Base-by-base conservation (phyloP, 2,113 vertebrate species). In the Excalfactoria chinensis region DNA sequence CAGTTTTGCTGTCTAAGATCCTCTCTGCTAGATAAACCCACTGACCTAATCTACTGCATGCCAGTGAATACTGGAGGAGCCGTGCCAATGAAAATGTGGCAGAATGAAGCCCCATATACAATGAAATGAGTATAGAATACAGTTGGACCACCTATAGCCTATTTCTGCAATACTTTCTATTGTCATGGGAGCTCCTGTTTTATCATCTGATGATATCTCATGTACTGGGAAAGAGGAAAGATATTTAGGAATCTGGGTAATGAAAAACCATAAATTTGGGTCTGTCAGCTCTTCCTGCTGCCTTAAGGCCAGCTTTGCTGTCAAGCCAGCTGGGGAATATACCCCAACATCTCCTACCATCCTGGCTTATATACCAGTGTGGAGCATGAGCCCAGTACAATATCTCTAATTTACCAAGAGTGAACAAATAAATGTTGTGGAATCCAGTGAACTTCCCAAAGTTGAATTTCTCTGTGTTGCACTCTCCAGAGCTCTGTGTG, bases 71-170 rank as follows among this genome's bases (percentile, higher is more conserved):
- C 34, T 44, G n/a, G 60, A 78, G 34, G 10, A 78, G 17, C 34
- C 8, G 20, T 0, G 0, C 12, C 68, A 21, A 40, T 58, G 13
- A 56, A 75, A 51, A 40, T 0, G 3, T 30, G 49, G 44, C 48
- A 72, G 34, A 22, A 22, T 72, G 34, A 87, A 62, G 48, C 53
- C 46, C 25, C n/a, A 30, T 7, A 37, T 51, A 34, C 22, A 30
- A 32, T 71, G 62, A 41, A 14, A 55, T 10, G 15, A 28, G 67
- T 15, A 34, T 84, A 13, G 43, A 72, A 40, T 40, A n/a, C 26
- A 46, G 14, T 6, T 64, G 53, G 17, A 60, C 22, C 22, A 71
- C 34, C 11, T 67, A 22, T 21, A 15, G 44, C 41, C 7, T 72
- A 3, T 53, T 63, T 23, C 26, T 53, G 21, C 43, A 46, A 3